Evolutionary conservation across 2,797 vertebrate genomes (phyloP).

Genomic region (Trachurus trachurus): DNA sequence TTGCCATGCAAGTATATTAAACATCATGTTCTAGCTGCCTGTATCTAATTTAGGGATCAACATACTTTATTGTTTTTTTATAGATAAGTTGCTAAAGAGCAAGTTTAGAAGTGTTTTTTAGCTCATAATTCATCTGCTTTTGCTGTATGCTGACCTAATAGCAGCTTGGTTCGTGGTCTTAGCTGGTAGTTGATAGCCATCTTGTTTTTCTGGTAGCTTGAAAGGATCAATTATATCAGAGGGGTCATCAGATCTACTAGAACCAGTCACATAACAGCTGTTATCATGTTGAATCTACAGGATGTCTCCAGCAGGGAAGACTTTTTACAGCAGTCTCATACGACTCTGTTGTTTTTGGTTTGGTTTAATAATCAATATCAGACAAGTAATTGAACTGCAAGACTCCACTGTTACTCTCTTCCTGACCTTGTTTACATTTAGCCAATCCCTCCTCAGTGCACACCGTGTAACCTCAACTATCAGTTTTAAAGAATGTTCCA

Average conservation of each 20-base stretch:
- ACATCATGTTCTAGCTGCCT: not conserved
- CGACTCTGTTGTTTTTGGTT: not conserved
- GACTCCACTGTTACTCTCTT: not conserved
- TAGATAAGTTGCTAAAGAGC: not conserved
- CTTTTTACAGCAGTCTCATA: not conserved
- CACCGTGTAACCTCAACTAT: slow-evolving; percentile 12
- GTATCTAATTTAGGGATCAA: not conserved
- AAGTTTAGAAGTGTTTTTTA: not conserved
- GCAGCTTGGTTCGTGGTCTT: not conserved
- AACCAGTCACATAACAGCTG: slow-evolving; percentile 12
- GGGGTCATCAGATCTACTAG: slow-evolving; percentile 5
- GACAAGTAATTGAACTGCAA: not conserved
- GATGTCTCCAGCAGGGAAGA: not conserved
- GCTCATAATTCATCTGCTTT: not conserved
- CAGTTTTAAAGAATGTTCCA: slow-evolving; percentile 1
- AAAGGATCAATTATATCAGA: slow-evolving; percentile 21
- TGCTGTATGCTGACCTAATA: slow-evolving; percentile 2
- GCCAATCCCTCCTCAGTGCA: not conserved
- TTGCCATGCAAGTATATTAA: not conserved
- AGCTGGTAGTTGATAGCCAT: not conserved
- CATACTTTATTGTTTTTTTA: slow-evolving; percentile 1
- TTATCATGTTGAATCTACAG: not conserved
- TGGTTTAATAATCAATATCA: slow-evolving; percentile 4
- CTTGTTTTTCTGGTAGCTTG: slow-evolving; percentile 14
- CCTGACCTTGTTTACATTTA: slow-evolving; percentile 22